Evolutionary conservation across 2,113 vertebrate genomes (phyloP).

Genomic region (Calidris pugnax): DNA sequence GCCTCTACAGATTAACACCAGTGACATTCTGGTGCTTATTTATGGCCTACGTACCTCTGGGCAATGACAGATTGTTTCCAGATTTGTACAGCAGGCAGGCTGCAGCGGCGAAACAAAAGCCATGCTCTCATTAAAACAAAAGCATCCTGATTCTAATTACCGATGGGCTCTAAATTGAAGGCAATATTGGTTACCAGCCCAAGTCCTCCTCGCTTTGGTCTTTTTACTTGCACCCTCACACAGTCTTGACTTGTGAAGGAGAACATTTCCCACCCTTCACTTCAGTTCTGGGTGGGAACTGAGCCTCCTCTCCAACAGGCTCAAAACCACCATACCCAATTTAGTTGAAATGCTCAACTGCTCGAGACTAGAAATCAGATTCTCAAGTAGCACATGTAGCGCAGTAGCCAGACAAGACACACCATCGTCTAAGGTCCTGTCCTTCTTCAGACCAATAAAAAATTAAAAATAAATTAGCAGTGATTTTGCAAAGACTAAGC

Average conservation of each 20-base stretch:
- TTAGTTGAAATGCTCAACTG: background rate
- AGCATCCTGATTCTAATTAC: background rate
- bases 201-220: background rate
- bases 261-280: background rate
- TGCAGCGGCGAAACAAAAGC: slow-evolving; percentile 27
- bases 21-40: background rate
- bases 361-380: background rate
- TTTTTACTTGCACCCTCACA: background rate
- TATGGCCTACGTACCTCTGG: background rate
- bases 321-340: background rate
- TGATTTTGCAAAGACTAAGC: background rate
- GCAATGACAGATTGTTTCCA: slow-evolving; percentile 50
- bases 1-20: slow-evolving; percentile 21
- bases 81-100: background rate
- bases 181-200: background rate
- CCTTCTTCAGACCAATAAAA: background rate
- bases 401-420: background rate
- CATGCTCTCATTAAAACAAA: slow-evolving; percentile 1
- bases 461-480: background rate
- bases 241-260: background rate
- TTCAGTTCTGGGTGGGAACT: background rate
- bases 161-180: background rate
- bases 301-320: background rate
- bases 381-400: background rate
- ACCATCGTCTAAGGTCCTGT: background rate